These are phyloP conservation scores for Percopsis transmontana DNA, from an alignment of 2,113 vertebrate genomes.

Conservation along the genomic window DNA sequence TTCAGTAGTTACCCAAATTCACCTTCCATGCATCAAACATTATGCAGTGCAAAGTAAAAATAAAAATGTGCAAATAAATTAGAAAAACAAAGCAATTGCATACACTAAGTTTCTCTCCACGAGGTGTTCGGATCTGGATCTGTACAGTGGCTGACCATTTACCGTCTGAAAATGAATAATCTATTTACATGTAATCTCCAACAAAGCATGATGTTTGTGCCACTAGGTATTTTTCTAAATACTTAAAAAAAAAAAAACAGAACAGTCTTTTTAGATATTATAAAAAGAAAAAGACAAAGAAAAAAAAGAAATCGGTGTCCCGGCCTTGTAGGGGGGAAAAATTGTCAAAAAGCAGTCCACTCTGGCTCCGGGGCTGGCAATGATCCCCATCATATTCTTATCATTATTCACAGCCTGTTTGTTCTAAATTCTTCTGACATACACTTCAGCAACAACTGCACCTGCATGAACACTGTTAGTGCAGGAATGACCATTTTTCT, in stretches of 20 bases:
- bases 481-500: constrained; percentile 37
- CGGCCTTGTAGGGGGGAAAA: constrained; percentile 28
- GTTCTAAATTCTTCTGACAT: constrained; percentile 17
- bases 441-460: constrained; percentile 39
- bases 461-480: constrained; percentile 20
- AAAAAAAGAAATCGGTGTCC: constrained; percentile 57
- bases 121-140: constrained; percentile 3
- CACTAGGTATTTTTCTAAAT: too few species aligned
- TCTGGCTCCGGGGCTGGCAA: constrained; percentile 21
- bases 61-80: constrained; percentile 64
- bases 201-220: constrained; percentile 14
- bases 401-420: constrained; percentile 24
- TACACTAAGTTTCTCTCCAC: constrained; percentile 22
- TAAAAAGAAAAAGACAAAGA: too few species aligned
- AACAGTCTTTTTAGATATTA: constrained; percentile 14
- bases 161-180: constrained; percentile 27
- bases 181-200: constrained; percentile 49
- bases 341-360: constrained; percentile 55
- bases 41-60: constrained; percentile 57
- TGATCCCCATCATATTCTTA: constrained; percentile 10
- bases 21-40: constrained; percentile 44
- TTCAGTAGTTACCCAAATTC: constrained; percentile 56
- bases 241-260: constrained; percentile 46
- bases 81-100: constrained; percentile 31
- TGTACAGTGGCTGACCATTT: constrained; percentile 35